These are phyloP conservation scores for Cheracebus regulus DNA, from an alignment of 2,797 vertebrate genomes.

Conservation along the genomic window DNA sequence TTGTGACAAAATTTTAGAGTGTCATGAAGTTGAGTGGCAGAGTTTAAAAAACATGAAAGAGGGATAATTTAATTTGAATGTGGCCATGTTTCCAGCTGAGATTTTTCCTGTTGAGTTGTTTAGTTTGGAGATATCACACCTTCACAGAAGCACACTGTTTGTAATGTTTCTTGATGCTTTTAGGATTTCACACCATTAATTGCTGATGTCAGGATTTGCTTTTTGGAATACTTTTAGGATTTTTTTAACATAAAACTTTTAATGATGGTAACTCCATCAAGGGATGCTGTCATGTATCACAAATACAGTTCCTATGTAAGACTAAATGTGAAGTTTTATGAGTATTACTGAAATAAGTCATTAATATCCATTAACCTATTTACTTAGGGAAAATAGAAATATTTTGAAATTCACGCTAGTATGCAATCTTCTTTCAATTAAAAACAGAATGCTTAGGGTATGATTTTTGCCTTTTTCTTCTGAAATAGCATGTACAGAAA, in stretches of 20 bases:
- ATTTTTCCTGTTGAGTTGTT: constrained; percentile 75
- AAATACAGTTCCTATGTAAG: constrained; percentile 31
- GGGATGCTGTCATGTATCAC: constrained; percentile 5
- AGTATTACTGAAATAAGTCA: constrained; percentile 21
- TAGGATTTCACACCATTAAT: constrained; percentile 76
- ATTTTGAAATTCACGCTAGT: constrained; percentile 25
- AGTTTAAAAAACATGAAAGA: constrained; percentile 79
- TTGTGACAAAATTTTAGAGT: constrained; percentile 78
- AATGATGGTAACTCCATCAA: constrained; percentile 30
- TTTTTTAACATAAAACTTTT: constrained; percentile 41
- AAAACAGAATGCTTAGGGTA: constrained; percentile 64
- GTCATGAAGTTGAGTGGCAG: constrained; percentile 71
- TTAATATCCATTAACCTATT: constrained; percentile 75
- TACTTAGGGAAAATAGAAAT: constrained; percentile 22
- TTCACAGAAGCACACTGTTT: constrained; percentile 57
- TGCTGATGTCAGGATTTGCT: constrained; percentile 57
- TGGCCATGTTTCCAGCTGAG: constrained; percentile 71
- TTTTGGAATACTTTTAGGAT: constrained; percentile 68
- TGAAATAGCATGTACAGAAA: constrained; percentile 46
- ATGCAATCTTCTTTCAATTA: constrained; percentile 60
- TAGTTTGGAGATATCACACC: constrained; percentile 73
- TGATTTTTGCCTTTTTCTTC: constrained; percentile 71
- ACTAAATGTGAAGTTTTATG: not conserved
- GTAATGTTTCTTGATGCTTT: constrained; percentile 75
- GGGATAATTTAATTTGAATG: constrained; percentile 79